Base-by-base conservation (phyloP, 64 coral and sea anemone species). In the Montipora sp. region DNA sequence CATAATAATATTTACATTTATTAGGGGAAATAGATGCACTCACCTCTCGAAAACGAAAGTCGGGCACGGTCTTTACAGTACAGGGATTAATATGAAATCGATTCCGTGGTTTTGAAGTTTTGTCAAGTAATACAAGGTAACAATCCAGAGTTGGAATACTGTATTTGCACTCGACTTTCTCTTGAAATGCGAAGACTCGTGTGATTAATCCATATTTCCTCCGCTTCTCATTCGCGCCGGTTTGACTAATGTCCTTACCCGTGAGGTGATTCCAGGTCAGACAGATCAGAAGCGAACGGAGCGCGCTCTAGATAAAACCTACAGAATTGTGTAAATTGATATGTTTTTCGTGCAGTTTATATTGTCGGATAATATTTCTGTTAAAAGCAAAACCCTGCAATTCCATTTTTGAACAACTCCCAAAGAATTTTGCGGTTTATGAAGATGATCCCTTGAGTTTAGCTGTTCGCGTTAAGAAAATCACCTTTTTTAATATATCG, bases 341-440 rank as follows among this genome's bases (percentile, higher is more conserved):
- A 69, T 19, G 82, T 71, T 71, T 36, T 71, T 71, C 21, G 4
- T 71, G 12, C 45, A 48, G 48, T 72, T 23, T 15, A n/a, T 2
- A 49, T 85, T 85, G 61, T 22, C 44, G 44, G 63, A 49, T 72
- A 72, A 85, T 85, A 50, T 85, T 15, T 13, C 21, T n/a, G 58
- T 85, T 70, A 85, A 18, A 49, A n/a, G 65, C 45, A 50, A 71
- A 70, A 65, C 45, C 47, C 82, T 47, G 44, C 65, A 83, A 83
- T 83, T 61, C 59, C 59, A 67, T 80, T 80, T 80, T 80, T 9
- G 18, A 85, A 85, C 61, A 49, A 85, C 0, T 13, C 16, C 19
- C 45, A 85, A 22, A 23, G 8, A 71, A 85, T 85, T 48, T 85
- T 85, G 61, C 61, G 61, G 82, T 49, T 85, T 70, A 50, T 22